Evolutionary conservation across 2,888 invertebrate species (phyloP).

Genomic region (Phaonia tiefii): DNA sequence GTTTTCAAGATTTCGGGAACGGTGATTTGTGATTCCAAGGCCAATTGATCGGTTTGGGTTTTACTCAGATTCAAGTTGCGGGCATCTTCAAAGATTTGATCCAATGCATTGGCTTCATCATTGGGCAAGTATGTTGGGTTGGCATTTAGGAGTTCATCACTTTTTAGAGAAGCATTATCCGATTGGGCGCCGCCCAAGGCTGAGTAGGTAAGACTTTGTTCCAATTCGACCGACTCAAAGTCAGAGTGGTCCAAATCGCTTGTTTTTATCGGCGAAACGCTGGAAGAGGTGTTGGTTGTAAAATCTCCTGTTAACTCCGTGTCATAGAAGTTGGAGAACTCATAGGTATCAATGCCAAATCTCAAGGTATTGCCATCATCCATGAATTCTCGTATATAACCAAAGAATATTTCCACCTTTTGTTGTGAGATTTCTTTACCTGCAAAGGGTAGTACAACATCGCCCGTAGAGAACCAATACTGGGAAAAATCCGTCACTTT

Average conservation of each 20-base stretch:
- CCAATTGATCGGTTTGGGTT: conserved; percentile 41
- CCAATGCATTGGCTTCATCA: conserved; percentile 73
- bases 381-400: conserved; percentile 71
- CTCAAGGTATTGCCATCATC: conserved; percentile 58
- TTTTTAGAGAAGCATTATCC: conserved; percentile 63
- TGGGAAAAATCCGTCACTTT: conserved; percentile 73
- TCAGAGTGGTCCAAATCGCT: conserved; percentile 77
- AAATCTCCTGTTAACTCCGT: conserved; percentile 68
- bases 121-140: conserved; percentile 51
- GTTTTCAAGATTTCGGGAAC: conserved; percentile 73
- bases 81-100: conserved; percentile 73
- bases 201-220: conserved; percentile 72
- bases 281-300: conserved; percentile 71
- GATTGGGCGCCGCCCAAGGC: conserved; percentile 68
- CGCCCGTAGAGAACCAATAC: conserved; percentile 77
- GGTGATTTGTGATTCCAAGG: conserved; percentile 58
- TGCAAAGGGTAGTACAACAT: conserved; percentile 75
- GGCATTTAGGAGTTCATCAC: conserved; percentile 42
- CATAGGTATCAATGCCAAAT: conserved; percentile 77
- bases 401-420: conserved; percentile 73
- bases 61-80: conserved; percentile 30
- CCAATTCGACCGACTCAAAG: conserved; percentile 71
- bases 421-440: conserved; percentile 73
- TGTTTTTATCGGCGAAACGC: conserved; percentile 45
- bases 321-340: conserved; percentile 73